Evolutionary conservation across 2,113 vertebrate genomes (phyloP), one percentile per base, ranked within the genome.

Genomic region (Mustela lutreola): DNA sequence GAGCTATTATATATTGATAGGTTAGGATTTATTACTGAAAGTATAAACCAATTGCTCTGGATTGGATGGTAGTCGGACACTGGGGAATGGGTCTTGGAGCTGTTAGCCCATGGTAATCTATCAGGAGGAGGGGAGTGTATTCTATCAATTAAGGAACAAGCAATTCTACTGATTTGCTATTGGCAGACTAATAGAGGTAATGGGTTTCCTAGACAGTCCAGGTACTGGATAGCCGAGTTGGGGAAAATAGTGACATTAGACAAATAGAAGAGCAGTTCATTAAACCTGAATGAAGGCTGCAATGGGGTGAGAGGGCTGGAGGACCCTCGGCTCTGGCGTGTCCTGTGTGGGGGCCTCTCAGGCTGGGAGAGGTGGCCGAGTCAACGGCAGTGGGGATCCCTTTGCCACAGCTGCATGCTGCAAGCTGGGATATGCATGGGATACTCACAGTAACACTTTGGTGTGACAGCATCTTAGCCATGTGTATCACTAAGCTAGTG

Each of bases 101-200:
- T 98, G 98, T 98, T 98, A 98, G 98, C 95, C 97, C 93, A n/a
- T 97, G 98, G 98, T 98, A 98, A 99, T 99, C 99, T 98, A 98
- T 99, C 98, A 99, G 98, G 71, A 91, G 98, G 98, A 98, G 98
- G 98, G 98, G 97, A 98, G 98, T 97, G 89, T 93, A 97, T 99
- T 99, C 93, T 97, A 97, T 99, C 99, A 99, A 99, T 99, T 99
- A 99, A 99, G 96, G 98, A 99, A 98, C 98, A 99, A 98, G 99
- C 98, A 98, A 98, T 99, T 99, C 98, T 97, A 84, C 98, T 98
- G 98, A 98, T 98, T 98, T 98, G 97, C 98, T 99, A 98, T 99
- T 98, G 98, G 98, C 99, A 99, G 98, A 97, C 98, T 99, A 98
- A 99, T 98, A 99, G 98, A 98, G 98, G 98, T 99, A 99, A 99